Evolutionary conservation across 2,113 vertebrate species (phyloP).

Genomic region (Philantomba maxwellii): DNA sequence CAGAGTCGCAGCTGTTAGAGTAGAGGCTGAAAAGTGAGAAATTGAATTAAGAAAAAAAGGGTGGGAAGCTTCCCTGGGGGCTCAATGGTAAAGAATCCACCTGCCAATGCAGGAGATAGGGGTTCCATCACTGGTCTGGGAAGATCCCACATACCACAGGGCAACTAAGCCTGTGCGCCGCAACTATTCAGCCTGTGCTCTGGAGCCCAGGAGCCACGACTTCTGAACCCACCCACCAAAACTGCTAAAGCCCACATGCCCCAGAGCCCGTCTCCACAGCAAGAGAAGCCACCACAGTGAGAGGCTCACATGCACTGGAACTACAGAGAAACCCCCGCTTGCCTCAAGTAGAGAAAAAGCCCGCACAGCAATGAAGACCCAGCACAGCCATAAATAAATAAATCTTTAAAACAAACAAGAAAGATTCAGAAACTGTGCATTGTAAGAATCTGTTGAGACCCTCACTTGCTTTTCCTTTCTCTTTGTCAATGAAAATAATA

Average conservation of each 20-base stretch:
- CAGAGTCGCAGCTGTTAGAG: neutral
- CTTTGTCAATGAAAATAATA: conserved; percentile 16
- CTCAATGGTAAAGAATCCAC: neutral
- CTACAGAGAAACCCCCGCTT: neutral
- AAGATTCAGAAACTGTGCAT: neutral
- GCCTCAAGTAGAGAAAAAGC: neutral
- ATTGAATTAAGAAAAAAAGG: neutral
- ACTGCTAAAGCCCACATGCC: neutral
- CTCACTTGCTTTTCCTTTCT: conserved; percentile 1
- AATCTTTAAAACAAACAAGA: neutral
- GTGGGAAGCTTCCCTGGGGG: neutral
- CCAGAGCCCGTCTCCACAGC: neutral
- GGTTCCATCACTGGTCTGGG: neutral
- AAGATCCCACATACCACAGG: neutral
- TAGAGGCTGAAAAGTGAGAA: neutral
- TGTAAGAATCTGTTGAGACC: neutral
- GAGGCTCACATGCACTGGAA: neutral
- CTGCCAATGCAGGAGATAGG: neutral
- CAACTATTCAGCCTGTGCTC: neutral
- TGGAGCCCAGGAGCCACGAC: neutral
- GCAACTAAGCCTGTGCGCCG: neutral
- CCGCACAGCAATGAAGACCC: neutral
- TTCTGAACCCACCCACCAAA: neutral
- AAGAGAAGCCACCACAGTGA: neutral
- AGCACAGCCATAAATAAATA: neutral